phyloP scores from a whole-genome alignment of 2,888 invertebrate species.

The Drosophila lutescens region DNA sequence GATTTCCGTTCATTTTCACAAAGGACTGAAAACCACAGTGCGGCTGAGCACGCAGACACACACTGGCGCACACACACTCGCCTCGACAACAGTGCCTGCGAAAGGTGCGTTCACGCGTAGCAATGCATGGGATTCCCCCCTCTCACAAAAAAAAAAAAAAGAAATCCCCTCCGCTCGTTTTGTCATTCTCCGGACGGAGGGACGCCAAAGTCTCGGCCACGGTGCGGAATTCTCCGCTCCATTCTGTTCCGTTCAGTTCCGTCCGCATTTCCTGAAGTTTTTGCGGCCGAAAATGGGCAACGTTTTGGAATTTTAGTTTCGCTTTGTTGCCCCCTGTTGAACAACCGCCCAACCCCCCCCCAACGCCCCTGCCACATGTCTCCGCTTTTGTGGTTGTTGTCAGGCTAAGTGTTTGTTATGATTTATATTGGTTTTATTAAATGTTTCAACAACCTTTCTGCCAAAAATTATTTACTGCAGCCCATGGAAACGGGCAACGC shows the following conservation, averaged over 20 bases:
- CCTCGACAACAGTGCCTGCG: constrained; percentile 43
- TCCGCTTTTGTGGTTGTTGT: constrained; percentile 52
- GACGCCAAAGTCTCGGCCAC: constrained; percentile 16
- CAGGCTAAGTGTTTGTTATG: constrained; percentile 81
- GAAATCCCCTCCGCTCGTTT: constrained; percentile 13
- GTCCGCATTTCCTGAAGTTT: constrained; percentile 59
- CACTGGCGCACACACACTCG: constrained; percentile 14
- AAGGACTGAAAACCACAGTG: constrained; percentile 5
- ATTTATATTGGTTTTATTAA: constrained; percentile 84
- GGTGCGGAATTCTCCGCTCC: constrained; percentile 59
- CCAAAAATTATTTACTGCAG: constrained; percentile 77
- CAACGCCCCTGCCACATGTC: constrained; percentile 1
- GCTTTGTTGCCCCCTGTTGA: constrained; percentile 64
- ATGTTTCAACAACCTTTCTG: constrained; percentile 82
- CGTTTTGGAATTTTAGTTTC: constrained; percentile 79
- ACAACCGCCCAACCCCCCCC: not conserved
- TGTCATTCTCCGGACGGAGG: constrained; percentile 43
- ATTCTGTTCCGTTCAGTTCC: constrained; percentile 56
- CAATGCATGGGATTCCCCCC: constrained; percentile 59
- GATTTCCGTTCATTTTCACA: not conserved
- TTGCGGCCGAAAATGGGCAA: constrained; percentile 76
- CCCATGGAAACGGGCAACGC: constrained; percentile 5
- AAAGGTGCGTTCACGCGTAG: constrained; percentile 79
- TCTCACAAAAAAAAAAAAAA: not conserved
- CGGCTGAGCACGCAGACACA: constrained; percentile 28